phyloP scores from a whole-genome alignment of 1,140 invertebrate species.

The Dryas iulia region DNA sequence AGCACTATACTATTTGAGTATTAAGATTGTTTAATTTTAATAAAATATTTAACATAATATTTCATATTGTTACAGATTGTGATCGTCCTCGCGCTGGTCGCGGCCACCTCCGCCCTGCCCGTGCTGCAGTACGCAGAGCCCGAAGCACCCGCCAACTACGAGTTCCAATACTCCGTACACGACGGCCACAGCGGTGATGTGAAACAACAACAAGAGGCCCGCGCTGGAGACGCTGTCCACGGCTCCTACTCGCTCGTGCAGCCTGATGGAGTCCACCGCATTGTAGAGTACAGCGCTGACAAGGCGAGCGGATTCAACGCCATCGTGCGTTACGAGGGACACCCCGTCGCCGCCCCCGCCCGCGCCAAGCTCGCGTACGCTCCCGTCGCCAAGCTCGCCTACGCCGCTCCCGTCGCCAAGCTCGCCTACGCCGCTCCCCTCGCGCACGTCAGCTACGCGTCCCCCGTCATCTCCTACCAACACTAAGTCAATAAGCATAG shows the following conservation, averaged over 20 bases:
- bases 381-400: too few relatives aligned
- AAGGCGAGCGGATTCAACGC: constrained; percentile 60
- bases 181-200: constrained; percentile 79
- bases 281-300: constrained; percentile 82
- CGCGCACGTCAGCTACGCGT: constrained; percentile 53
- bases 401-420: too few relatives aligned
- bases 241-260: constrained; percentile 67
- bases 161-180: constrained; percentile 75
- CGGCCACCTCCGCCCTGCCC: constrained; percentile 51
- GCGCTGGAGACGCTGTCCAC: too few relatives aligned
- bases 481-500: constrained; percentile 43
- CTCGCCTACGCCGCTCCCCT: constrained; percentile 29
- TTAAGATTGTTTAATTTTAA: neutral
- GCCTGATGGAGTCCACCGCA: constrained; percentile 80
- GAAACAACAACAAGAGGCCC: constrained; percentile 69
- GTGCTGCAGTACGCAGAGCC: constrained; percentile 61
- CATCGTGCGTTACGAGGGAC: constrained; percentile 58
- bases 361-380: constrained; percentile 22
- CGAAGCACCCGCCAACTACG: too few relatives aligned
- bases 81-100: constrained; percentile 52
- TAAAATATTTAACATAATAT: too few relatives aligned
- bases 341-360: constrained; percentile 39
- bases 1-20: neutral
- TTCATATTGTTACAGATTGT: constrained; percentile 57
- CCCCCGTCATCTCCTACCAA: constrained; percentile 55